Evolutionary conservation across 2,113 vertebrate genomes (phyloP), one percentile per base, ranked within the genome.

Genomic region (Actenoides lindsayi): DNA sequence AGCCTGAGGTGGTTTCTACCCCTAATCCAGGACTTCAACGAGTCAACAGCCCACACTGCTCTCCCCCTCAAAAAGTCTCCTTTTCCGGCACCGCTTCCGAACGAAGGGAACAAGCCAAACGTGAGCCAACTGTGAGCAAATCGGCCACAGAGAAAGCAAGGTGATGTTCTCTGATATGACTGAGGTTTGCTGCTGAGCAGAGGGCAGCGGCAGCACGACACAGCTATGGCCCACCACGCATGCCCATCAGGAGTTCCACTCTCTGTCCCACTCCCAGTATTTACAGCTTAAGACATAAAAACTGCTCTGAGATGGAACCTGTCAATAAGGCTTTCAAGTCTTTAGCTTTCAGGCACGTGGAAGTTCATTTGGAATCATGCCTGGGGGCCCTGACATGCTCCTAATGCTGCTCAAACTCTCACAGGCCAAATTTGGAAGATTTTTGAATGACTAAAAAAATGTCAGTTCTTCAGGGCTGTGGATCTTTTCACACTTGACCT

Each of bases 1-100:
- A 83, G 16, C 35, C 6, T 67, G 33, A 4, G 1, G 24, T 28
- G 24, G 5, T 46, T 92, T 59, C 59, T 25, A 62, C 16, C 19
- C 11, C 39, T 60, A 75, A 68, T 12, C 42, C n/a, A 60, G 35
- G 39, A 5, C 53, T 59, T 69, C 1, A 79, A 20, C 9, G 10
- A 18, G 11, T 11, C 50, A 30, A 48, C 12, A 88, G 31, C 13
- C 53, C 33, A n/a, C 0, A 1, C 30, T 65, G 27, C 30, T 60
- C 33, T 13, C 7, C 50, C 11, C 5, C n/a, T 21, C 16, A 7
- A 0, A 1, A 46, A n/a, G 10, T 25, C 6, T 46, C 9, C 6
- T 10, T 7, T 35, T 77, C 16, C 33, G 1, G 16, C 44, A 54
- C 27, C 19, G 27, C 30, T 86, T 87, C 53, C 27, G 71, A 93